These are phyloP conservation scores for Molossus alvarezi DNA, from an alignment of 2,797 vertebrate species.

Conservation along the genomic window DNA sequence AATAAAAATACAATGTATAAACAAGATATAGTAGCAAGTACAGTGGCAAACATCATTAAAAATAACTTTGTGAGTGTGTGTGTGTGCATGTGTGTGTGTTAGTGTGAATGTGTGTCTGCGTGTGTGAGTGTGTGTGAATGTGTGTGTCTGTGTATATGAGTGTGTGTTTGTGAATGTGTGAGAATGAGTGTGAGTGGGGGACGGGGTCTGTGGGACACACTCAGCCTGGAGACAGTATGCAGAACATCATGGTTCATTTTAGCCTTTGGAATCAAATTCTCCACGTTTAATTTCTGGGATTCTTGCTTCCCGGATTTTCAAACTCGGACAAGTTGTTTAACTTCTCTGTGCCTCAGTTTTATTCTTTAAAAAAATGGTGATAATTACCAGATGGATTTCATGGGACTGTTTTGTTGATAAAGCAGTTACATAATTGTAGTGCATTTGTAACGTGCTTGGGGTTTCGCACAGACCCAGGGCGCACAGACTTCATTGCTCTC, in stretches of 20 bases:
- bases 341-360: not conserved
- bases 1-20: not conserved
- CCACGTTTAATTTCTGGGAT: not conserved
- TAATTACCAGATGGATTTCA: slow-evolving; percentile 29
- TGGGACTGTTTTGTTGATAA: not conserved
- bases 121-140: not conserved
- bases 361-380: slow-evolving; percentile 48
- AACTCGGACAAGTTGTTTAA: not conserved
- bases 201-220: too few relatives aligned
- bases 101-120: too few relatives aligned
- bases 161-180: too few relatives aligned
- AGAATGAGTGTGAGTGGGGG: too few relatives aligned
- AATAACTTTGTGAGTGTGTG: not conserved
- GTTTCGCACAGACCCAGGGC: not conserved
- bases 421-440: not conserved
- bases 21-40: not conserved
- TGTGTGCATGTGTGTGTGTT: not conserved
- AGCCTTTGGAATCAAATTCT: not conserved
- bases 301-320: not conserved
- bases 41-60: not conserved
- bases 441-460: slow-evolving; percentile 17
- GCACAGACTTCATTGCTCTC: not conserved
- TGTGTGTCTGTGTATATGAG: accelerated
- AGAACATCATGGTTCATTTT: not conserved
- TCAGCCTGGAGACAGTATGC: not conserved